Percentiles rank a stretch among this genome's conserved stretches.
These are phyloP conservation scores for Lycodopsis pacificus DNA, from an alignment of 2,797 vertebrate genomes.

Conservation along the genomic window DNA sequence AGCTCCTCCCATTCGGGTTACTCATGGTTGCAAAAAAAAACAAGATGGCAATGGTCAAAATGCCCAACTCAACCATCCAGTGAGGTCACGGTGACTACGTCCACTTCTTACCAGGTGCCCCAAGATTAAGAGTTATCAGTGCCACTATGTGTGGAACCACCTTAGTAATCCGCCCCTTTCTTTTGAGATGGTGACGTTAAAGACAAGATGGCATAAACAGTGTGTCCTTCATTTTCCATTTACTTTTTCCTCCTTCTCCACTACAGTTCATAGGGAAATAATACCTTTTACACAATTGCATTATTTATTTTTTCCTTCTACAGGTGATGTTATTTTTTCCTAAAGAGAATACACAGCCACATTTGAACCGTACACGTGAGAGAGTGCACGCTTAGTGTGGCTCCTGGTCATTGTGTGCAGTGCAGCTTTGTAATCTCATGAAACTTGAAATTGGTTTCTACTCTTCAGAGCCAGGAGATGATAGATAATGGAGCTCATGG, in stretches of 20 bases:
- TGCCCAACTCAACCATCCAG: neutral
- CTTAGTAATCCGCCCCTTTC: neutral
- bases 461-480: conserved; percentile 50
- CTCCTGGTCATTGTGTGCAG: neutral
- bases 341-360: neutral
- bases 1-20: no score
- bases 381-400: conserved; percentile 1
- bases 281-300: neutral
- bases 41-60: no score
- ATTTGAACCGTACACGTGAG: neutral
- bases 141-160: no score
- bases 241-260: neutral
- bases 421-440: conserved; percentile 50
- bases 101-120: neutral
- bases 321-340: neutral
- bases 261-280: neutral
- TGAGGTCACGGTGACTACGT: neutral
- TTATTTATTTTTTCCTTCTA: neutral
- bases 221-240: no score
- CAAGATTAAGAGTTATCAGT: no score
- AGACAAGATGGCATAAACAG: neutral
- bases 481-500: conserved; percentile 63
- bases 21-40: no score
- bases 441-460: conserved; percentile 62
- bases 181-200: neutral